A percentile compares a stretch with the other conserved stretches of the same genome.
Evolutionary conservation across 2,797 vertebrate genomes (phyloP).

Genomic region (Megaceryle alcyon): DNA sequence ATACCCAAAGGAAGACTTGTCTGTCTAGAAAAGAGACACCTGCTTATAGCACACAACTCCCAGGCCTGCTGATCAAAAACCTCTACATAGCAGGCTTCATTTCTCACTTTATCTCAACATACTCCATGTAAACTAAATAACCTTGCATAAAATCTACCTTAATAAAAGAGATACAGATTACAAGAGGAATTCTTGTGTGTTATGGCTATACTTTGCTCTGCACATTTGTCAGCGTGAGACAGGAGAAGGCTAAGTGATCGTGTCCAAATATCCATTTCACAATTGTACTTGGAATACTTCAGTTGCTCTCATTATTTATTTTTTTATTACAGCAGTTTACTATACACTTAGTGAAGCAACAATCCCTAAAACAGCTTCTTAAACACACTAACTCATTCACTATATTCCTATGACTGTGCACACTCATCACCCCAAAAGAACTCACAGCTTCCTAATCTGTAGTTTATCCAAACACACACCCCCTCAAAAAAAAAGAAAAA

Average conservation of each 20-base stretch:
- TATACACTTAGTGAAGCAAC: background rate
- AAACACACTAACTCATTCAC: background rate
- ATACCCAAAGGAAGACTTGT: background rate
- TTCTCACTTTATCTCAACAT: slow-evolving; percentile 36
- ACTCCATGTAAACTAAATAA: slow-evolving; percentile 10
- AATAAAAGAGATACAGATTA: background rate
- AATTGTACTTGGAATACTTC: background rate
- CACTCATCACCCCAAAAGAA: background rate
- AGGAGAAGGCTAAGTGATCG: background rate
- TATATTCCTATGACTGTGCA: background rate
- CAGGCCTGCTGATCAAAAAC: background rate
- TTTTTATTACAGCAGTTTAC: background rate
- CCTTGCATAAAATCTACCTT: background rate
- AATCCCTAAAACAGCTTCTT: background rate
- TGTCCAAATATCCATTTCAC: background rate
- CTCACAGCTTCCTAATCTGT: background rate
- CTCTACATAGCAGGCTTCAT: background rate
- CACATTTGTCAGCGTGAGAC: background rate
- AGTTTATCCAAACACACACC: background rate
- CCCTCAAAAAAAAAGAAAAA: background rate
- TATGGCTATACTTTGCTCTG: background rate
- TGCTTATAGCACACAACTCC: background rate
- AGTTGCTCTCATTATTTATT: background rate
- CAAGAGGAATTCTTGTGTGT: background rate
- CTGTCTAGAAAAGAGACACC: background rate